phyloP scores from a whole-genome alignment of 2,888 invertebrate genomes.

The Zygothrica quintamaculata region DNA sequence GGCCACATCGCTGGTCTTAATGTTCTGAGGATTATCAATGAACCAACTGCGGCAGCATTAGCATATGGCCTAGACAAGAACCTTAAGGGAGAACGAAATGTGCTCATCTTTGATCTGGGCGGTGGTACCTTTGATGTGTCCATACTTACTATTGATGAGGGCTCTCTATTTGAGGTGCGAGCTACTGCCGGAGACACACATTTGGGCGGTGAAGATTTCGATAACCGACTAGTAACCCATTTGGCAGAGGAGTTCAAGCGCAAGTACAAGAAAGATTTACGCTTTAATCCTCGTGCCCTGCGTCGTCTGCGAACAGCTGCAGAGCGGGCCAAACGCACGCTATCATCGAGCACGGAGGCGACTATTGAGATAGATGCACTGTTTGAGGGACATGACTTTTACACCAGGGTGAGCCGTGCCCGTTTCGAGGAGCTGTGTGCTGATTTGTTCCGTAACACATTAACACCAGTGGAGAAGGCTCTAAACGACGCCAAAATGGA shows the following conservation, averaged over 20 bases:
- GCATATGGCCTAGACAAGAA: conserved; percentile 96
- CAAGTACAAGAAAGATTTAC: conserved; percentile 89
- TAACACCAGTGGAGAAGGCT: conserved; percentile 92
- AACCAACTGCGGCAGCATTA: conserved; percentile 96
- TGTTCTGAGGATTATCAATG: conserved; percentile 95
- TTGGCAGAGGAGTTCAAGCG: conserved; percentile 94
- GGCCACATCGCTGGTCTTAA: conserved; percentile 95
- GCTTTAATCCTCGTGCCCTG: conserved; percentile 87
- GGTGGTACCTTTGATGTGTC: too few species aligned
- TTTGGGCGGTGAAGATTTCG: too few species aligned
- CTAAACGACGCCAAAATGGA: conserved; percentile 91
- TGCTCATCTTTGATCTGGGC: conserved; percentile 89
- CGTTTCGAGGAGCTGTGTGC: conserved; percentile 91
- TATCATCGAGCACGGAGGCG: conserved; percentile 91
- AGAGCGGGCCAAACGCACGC: too few species aligned
- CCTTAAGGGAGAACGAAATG: conserved; percentile 91
- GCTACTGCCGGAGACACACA: too few species aligned
- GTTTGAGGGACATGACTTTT: conserved; percentile 89
- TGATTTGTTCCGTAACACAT: conserved; percentile 89
- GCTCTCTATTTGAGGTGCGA: too few species aligned
- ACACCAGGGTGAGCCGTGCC: conserved; percentile 89
- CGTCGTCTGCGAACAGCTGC: conserved; percentile 90
- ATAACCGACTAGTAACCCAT: conserved; percentile 94
- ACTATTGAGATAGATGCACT: conserved; percentile 90
- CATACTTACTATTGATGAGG: conserved; percentile 95